Evolutionary conservation across 1,140 invertebrate species (phyloP).

Genomic region (Pteromalus puparum): DNA sequence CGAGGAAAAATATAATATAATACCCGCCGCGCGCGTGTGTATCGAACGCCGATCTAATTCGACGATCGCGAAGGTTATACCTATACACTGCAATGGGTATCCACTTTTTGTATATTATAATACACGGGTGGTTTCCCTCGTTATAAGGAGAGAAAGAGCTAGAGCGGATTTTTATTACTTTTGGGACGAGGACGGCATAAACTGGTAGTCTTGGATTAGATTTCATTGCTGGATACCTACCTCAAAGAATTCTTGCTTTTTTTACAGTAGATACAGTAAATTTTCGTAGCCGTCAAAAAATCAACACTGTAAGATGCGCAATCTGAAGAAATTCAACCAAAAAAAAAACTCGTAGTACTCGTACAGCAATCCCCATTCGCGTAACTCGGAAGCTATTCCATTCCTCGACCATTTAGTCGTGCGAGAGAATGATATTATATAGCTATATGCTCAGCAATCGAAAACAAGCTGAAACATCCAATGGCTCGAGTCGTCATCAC

Average conservation of each 20-base stretch:
- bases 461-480: background rate
- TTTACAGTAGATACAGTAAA: too few species aligned
- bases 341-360: too few species aligned
- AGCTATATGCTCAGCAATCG: too few species aligned
- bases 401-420: background rate
- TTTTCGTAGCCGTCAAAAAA: too few species aligned
- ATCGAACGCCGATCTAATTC: slow-evolving; percentile 9
- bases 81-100: background rate
- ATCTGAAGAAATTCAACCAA: too few species aligned
- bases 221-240: background rate
- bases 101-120: background rate
- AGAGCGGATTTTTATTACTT: background rate
- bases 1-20: background rate
- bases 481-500: background rate
- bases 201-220: background rate
- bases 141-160: background rate
- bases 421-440: too few species aligned
- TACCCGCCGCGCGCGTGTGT: background rate
- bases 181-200: background rate
- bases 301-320: too few species aligned
- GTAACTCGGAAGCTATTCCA: background rate
- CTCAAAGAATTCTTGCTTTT: too few species aligned
- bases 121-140: background rate
- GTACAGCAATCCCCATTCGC: background rate
- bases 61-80: background rate